Base-by-base conservation (phyloP, 1,140 invertebrate genomes). In the Amphibalanus amphitrite region DNA sequence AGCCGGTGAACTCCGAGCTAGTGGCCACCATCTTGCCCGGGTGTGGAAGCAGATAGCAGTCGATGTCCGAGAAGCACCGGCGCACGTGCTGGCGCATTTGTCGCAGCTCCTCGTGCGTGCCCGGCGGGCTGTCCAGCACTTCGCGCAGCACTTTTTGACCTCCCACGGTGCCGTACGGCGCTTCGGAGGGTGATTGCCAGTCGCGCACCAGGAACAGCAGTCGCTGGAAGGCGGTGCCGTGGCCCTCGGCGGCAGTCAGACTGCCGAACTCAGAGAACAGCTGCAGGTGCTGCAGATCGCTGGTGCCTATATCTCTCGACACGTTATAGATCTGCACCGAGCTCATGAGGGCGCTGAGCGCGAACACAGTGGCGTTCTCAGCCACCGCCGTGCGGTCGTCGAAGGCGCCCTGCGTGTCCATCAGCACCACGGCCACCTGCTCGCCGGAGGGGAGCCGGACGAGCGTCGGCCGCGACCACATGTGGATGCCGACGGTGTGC, bases 251-350 rank as follows among this genome's bases (percentile, higher is more conserved):
- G 40, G 85, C 74, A 13, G 86, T 85, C 69, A 86, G 75, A 73
- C 83, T 77, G n/a, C 86, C 86, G 80, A 86, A 87, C 75, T 87
- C 85, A 30, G 85, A 85, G 76, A 88, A 87, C 28, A 87, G 76
- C 80, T 94, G 92, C 47, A 97, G 83, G 83, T 97, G 93, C 79
- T 97, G 94, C 30, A 97, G 79, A 82, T 97, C 93, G 81, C 97
- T 94, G 79, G 97, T 94, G 81, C 97, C 92, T 69, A 98, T 95
- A 79, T 97, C 96, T 78, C 92, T 89, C 64, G 91, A 93, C 69
- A 98, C 82, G 83, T 98, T 98, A 80, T 93, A 98, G 69, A 97
- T 93, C 82, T 95, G 91, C 28, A 97, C 91, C 17, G 93, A 96
- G 6, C 76, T 76, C 0, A 77, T 72, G 74, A 80, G 78, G 17